Base-by-base conservation (phyloP, 1,140 invertebrate genomes). In the Ceratitis capitata region DNA sequence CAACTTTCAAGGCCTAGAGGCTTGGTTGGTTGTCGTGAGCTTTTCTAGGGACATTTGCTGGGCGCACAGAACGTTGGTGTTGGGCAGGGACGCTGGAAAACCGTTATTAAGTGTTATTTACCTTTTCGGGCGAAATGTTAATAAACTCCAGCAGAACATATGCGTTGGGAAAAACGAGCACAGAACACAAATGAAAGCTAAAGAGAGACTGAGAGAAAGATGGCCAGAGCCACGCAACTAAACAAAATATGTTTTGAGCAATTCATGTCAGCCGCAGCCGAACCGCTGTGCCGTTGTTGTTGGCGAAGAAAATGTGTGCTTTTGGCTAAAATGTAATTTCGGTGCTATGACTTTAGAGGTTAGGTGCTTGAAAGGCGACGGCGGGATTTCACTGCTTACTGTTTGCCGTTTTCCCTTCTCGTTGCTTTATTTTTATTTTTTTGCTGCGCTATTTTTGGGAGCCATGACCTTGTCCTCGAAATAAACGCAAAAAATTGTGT, bases 391-490 rank as follows among this genome's bases (percentile, higher is more conserved):
- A 19, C 10, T 23, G 69, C 10, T 78, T 42, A 16, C 10, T 42
- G 23, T 42, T 16, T 42, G 2, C 10, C 64, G 32, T 16, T 32
- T 45, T 74, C 6, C 42, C 6, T 26, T 74, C 12, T 23, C 3
- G 12, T 42, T 42, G 29, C 19, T 7, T 26, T 56, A 12, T 51
- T 35, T 35, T 3, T 6, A 0, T 47, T 5, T 78, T 39, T 39
- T 23, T 23, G n/a, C n/a, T 61, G 53, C 14, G 85, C 74, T 85
- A 87, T 88, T 88, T 87, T 87, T 86, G 88, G 89, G 89, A 89
- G 89, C 89, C 89, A 89, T 90, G 89, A 90, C 89, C 89, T 90
- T 89, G 89, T 86, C 88, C 88, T 88, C 87, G 87, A 88, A 23
- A 61, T 39, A 42, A 84, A 53, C 39, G 35, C 35, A 42, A 78